Evolutionary conservation across 2,113 vertebrate species (phyloP), one percentile per base, ranked within the genome.

Genomic region (Kobus ellipsiprymnus): DNA sequence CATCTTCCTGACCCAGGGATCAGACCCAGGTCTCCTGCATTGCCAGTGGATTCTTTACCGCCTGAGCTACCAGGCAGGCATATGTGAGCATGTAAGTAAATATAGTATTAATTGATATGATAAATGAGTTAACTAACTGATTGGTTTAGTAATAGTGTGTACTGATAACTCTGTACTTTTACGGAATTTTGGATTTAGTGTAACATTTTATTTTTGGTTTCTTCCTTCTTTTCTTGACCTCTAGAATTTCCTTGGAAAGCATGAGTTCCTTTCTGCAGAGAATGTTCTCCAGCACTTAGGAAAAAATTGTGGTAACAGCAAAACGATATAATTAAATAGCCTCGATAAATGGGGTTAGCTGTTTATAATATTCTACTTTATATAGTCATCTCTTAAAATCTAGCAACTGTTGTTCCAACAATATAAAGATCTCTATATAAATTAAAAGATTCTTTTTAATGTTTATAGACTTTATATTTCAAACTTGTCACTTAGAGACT

Each of bases 191-290:
- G 9, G 29, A 7, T 82, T 91, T 94, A 25, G 15, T 6, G 9
- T 80, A 80, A 60, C 13, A 33, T 91, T 71, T 83, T 59, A 62
- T 52, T 54, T 0, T 82, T 89, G 25, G 40, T 78, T 77, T 92
- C 57, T 96, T 57, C 62, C 33, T 96, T 84, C 46, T 97, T 83
- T 78, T 95, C 71, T 94, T 85, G 5, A 77, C n/a, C 83, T 87
- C 0, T 33, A 97, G 97, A 54, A 46, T 83, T 60, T 94, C 90
- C 62, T 50, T 82, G 95, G 87, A 81, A 84, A 77, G 80, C n/a
- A 1, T 27, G 62, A 85, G n/a, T 19, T 25, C 64, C 57, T 21
- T 74, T 77, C 91, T 83, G 12, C 96, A 96, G 92, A 95, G 64
- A 87, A 60, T 11, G 16, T 84, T 84, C 84, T 60, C 6, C 87